Evolutionary conservation across 2,113 vertebrate species (phyloP).

Genomic region (Toxotes chatareus): DNA sequence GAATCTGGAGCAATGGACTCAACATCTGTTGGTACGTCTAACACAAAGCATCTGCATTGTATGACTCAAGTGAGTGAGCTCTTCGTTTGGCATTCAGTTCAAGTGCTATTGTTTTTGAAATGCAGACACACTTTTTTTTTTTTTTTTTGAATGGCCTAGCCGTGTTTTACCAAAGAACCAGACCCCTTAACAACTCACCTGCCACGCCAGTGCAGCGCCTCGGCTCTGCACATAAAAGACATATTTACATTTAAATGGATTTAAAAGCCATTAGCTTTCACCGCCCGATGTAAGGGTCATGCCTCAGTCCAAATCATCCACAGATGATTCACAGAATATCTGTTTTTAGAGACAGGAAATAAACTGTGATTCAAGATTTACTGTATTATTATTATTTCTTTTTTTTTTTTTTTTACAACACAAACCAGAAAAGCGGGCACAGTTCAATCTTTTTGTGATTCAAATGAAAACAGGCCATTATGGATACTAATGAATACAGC

Average conservation of each 20-base stretch:
- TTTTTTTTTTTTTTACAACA: background rate
- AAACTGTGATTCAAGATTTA: background rate
- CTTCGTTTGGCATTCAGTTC: conserved; percentile 12
- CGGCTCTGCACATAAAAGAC: conserved; percentile 27
- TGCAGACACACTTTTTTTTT: background rate
- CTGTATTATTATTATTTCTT: background rate
- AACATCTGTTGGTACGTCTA: conserved; percentile 36
- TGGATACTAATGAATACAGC: conserved; percentile 20
- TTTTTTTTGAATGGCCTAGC: conserved; percentile 43
- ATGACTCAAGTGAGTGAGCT: background rate
- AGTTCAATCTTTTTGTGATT: conserved; percentile 22
- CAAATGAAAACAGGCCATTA: conserved; percentile 2
- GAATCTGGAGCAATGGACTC: conserved; percentile 8
- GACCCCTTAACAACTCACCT: conserved; percentile 36
- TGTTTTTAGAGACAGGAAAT: conserved; percentile 5
- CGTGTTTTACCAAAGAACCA: conserved; percentile 51
- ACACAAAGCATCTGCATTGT: conserved; percentile 15
- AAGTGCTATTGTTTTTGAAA: conserved; percentile 18
- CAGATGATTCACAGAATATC: background rate
- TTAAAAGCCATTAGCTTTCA: conserved; percentile 56
- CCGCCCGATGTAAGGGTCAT: conserved; percentile 30
- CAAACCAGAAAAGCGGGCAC: conserved; percentile 14
- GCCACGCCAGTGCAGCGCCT: conserved; percentile 17
- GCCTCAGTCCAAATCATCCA: conserved; percentile 20
- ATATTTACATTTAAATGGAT: conserved; percentile 78